A percentile compares a stretch with the other conserved stretches of the same genome.
phyloP scores from a whole-genome alignment of 2,888 invertebrate genomes.

The Callyntrura guangdongensis region DNA sequence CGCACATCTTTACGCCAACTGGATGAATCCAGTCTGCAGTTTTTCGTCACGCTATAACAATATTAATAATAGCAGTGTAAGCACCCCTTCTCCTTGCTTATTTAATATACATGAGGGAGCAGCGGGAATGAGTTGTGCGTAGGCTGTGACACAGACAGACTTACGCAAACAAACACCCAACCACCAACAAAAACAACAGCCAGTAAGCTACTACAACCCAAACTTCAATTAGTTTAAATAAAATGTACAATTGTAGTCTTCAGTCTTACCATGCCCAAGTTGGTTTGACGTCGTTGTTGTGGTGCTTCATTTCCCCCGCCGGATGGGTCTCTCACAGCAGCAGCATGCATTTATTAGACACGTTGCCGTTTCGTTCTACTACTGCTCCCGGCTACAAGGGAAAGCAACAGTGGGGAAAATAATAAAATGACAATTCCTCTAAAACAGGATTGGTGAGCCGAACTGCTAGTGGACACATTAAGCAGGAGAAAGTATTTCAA shows the following conservation, averaged over 20 bases:
- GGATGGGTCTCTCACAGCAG: background rate
- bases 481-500: slow-evolving; percentile 43
- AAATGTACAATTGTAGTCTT: background rate
- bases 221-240: background rate
- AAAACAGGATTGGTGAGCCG: background rate
- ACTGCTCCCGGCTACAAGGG: background rate
- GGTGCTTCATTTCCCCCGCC: background rate
- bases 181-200: background rate
- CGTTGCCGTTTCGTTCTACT: background rate
- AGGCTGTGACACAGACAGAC: background rate
- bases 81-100: background rate
- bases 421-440: background rate
- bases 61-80: background rate
- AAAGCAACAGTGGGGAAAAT: slow-evolving; percentile 33
- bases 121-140: background rate
- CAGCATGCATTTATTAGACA: background rate
- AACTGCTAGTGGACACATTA: background rate
- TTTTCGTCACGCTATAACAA: slow-evolving; percentile 9
- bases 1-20: background rate
- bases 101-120: slow-evolving; percentile 2
- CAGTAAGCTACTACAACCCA: background rate
- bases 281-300: background rate
- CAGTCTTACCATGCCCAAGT: no score
- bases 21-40: slow-evolving; percentile 6
- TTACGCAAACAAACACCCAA: background rate